Evolutionary conservation across 1,140 invertebrate genomes (phyloP).

Genomic region (Drosophila sp.): DNA sequence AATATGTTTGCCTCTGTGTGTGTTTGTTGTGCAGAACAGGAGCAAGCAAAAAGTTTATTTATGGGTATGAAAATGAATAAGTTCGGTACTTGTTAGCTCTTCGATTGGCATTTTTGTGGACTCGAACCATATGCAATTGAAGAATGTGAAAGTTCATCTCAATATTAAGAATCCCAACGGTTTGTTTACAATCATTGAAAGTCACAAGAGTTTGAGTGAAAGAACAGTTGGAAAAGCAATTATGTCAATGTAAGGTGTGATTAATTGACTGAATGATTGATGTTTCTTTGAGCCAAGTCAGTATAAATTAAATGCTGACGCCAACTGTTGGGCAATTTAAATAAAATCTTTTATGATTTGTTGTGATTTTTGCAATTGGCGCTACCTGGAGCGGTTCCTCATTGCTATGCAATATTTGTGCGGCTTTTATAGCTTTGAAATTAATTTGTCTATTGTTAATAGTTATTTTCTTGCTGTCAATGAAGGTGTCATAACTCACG

Average conservation of each 20-base stretch:
- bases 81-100: slow-evolving; percentile 1
- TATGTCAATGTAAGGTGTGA: slow-evolving; percentile 12
- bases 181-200: neutral
- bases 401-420: slow-evolving; percentile 72
- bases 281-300: slow-evolving; percentile 34
- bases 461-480: slow-evolving; percentile 40
- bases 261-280: slow-evolving; percentile 63
- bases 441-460: slow-evolving; percentile 74
- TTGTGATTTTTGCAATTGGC: slow-evolving; percentile 78
- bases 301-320: slow-evolving; percentile 43
- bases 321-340: slow-evolving; percentile 60
- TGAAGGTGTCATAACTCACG: slow-evolving; percentile 73
- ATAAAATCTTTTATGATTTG: slow-evolving; percentile 76
- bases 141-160: neutral
- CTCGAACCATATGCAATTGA: neutral
- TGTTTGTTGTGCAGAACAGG: slow-evolving; percentile 27
- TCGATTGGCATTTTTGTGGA: neutral
- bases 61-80: slow-evolving; percentile 16
- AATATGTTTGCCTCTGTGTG: slow-evolving; percentile 63
- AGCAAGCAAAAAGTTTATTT: slow-evolving; percentile 13
- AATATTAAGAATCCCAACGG: too few relatives aligned
- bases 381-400: slow-evolving; percentile 62
- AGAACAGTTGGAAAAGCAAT: neutral
- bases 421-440: slow-evolving; percentile 70
- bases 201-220: neutral